Conservation (phyloP, 1,140 invertebrate species). For the Hormaphis cornu region DNA sequence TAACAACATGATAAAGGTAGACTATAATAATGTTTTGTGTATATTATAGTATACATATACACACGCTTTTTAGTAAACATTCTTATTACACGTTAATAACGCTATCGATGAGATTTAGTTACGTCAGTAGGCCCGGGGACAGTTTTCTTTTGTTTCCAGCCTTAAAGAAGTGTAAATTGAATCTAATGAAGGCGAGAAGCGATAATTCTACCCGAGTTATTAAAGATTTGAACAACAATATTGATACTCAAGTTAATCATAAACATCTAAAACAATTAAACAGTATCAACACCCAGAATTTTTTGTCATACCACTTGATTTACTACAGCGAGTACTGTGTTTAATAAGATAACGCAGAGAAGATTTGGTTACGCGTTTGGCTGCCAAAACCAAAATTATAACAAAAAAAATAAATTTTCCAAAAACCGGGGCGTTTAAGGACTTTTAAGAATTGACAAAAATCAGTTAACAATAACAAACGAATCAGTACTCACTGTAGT, state of each 20-base stretch:
- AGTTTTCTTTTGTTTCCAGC: background rate
- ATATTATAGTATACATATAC: background rate
- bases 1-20: constrained; percentile 31
- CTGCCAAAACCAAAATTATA: too few relatives aligned
- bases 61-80: constrained; percentile 23
- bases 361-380: background rate
- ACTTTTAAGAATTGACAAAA: too few relatives aligned
- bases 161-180: constrained; percentile 20
- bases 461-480: too few relatives aligned
- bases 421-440: too few relatives aligned
- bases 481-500: too few relatives aligned
- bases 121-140: background rate
- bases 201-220: constrained; percentile 6
- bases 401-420: too few relatives aligned
- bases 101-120: constrained; percentile 23
- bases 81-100: constrained; percentile 25
- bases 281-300: too few relatives aligned
- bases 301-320: too few relatives aligned
- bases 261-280: background rate
- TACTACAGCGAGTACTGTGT: background rate
- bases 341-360: background rate
- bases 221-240: constrained; percentile 13
- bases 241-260: constrained; percentile 12
- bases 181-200: constrained; percentile 19
- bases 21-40: too few relatives aligned